Evolutionary conservation across 2,797 vertebrate species (phyloP).

Genomic region (Vireo griseus): DNA sequence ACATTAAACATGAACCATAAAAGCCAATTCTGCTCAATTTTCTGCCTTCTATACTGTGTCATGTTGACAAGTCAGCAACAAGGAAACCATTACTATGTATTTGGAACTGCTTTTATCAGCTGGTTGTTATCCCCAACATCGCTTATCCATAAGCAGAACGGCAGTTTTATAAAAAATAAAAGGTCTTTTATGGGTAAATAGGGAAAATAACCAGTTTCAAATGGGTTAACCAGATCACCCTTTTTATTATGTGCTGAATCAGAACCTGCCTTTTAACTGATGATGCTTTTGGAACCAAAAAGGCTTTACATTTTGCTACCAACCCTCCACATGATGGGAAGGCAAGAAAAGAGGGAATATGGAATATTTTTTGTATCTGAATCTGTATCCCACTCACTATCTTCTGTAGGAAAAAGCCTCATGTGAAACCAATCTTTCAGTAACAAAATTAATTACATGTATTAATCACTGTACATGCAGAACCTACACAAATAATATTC

Average conservation of each 20-base stretch:
- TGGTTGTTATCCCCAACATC: neutral
- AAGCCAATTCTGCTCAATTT: neutral
- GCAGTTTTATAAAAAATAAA: neutral
- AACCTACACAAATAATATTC: neutral
- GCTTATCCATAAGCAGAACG: neutral
- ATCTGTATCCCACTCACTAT: neutral
- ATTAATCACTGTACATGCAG: neutral
- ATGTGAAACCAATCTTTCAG: neutral
- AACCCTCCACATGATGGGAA: neutral
- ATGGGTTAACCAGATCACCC: conserved; percentile 12
- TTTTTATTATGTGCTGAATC: neutral
- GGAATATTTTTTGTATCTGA: neutral
- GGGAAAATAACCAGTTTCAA: neutral
- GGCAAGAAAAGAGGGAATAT: neutral
- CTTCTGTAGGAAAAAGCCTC: neutral
- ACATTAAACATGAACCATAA: neutral
- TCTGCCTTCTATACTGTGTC: neutral
- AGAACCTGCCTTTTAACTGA: neutral
- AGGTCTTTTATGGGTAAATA: neutral
- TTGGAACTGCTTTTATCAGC: neutral
- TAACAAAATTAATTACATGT: neutral
- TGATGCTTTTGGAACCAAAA: neutral
- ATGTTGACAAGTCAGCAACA: neutral
- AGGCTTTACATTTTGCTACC: neutral
- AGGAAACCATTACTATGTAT: neutral